Evolutionary conservation across 2,888 invertebrate genomes (phyloP).

Genomic region (Drosophila quinaria): DNA sequence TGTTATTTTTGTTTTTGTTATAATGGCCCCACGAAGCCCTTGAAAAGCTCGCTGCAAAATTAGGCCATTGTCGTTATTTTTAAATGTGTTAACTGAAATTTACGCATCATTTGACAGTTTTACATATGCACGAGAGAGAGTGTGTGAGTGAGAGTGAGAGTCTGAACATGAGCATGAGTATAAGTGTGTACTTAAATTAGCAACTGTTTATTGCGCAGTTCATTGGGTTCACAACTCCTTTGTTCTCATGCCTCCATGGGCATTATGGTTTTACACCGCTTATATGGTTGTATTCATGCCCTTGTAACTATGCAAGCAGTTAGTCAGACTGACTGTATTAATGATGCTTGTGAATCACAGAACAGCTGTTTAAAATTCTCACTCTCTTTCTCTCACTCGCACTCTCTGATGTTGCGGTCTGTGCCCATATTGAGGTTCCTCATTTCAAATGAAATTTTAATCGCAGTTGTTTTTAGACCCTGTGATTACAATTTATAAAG

Average conservation of each 20-base stretch:
- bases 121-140: neutral
- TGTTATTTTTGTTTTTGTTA: neutral
- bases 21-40: conserved; percentile 45
- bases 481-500: neutral
- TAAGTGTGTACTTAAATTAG: conserved; percentile 54
- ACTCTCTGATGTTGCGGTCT: conserved; percentile 6
- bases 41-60: conserved; percentile 51
- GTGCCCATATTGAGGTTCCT: conserved; percentile 14
- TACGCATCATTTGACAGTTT: conserved; percentile 59
- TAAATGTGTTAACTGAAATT: conserved; percentile 61
- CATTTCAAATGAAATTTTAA: conserved; percentile 31
- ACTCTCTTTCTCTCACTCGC: neutral
- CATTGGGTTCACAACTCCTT: conserved; percentile 53
- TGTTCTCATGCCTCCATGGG: conserved; percentile 55
- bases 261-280: conserved; percentile 20
- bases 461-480: conserved; percentile 2
- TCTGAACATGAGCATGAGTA: conserved; percentile 5
- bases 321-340: conserved; percentile 45
- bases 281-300: conserved; percentile 2
- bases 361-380: conserved; percentile 44
- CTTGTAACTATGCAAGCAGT: conserved; percentile 38
- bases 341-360: conserved; percentile 49
- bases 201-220: conserved; percentile 54
- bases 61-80: conserved; percentile 63
- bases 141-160: neutral